Conservation (phyloP, 2,888 invertebrate species). For the Lithophane semibrunnea region DNA sequence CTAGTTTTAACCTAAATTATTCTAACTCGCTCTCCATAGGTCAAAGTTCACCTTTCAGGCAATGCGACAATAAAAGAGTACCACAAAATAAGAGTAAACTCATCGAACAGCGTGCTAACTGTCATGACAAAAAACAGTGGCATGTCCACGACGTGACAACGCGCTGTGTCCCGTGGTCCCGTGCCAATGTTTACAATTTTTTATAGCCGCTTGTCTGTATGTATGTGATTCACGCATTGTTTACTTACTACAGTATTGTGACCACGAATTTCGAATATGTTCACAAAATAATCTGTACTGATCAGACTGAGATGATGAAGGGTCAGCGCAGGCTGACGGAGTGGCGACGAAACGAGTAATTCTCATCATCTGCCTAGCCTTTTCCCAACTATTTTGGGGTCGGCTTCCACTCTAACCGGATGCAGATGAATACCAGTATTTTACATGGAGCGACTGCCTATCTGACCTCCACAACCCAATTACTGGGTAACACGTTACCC, state of each 20-base stretch:
- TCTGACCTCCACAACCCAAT: too few relatives aligned
- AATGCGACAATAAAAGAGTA: conserved; percentile 15
- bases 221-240: conserved; percentile 53
- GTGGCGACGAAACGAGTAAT: too few relatives aligned
- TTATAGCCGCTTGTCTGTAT: conserved; percentile 32
- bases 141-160: conserved; percentile 44
- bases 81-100: not conserved
- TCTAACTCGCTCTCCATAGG: not conserved
- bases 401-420: too few relatives aligned
- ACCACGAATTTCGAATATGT: not conserved
- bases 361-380: too few relatives aligned
- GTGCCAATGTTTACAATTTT: conserved; percentile 65
- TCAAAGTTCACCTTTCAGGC: conserved; percentile 20
- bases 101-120: not conserved
- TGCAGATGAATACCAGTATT: too few relatives aligned
- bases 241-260: conserved; percentile 31
- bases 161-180: not conserved
- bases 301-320: not conserved
- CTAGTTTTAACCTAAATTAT: not conserved
- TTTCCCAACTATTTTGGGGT: too few relatives aligned
- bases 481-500: too few relatives aligned
- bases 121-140: conserved; percentile 10
- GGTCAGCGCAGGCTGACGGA: too few relatives aligned
- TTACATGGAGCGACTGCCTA: too few relatives aligned
- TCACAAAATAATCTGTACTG: not conserved